phyloP scores from a whole-genome alignment of 2,888 invertebrate genomes.

The Agrotis puta region DNA sequence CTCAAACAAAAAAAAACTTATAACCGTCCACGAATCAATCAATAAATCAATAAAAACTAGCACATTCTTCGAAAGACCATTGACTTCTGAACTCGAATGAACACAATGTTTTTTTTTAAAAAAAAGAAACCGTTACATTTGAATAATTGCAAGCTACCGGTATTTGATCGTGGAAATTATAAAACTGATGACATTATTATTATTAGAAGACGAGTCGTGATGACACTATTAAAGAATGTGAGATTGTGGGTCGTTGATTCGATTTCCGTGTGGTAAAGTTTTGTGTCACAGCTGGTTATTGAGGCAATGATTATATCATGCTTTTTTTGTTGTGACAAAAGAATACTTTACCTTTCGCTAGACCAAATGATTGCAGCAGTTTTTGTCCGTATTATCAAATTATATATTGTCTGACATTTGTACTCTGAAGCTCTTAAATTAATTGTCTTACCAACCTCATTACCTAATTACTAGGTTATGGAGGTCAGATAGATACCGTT shows the following conservation, averaged over 20 bases:
- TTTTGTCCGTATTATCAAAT: neutral
- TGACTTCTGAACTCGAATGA: slow-evolving; percentile 51
- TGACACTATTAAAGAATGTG: slow-evolving; percentile 34
- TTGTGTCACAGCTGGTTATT: slow-evolving; percentile 11
- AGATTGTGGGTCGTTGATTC: slow-evolving; percentile 31
- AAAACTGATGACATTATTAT: slow-evolving; percentile 54
- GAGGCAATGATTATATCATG: slow-evolving; percentile 24
- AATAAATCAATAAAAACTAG: slow-evolving; percentile 47
- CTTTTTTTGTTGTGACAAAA: neutral
- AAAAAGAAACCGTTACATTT: slow-evolving; percentile 54
- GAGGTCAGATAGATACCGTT: too few species aligned
- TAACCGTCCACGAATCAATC: slow-evolving; percentile 4
- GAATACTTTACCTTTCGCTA: neutral
- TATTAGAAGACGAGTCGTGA: slow-evolving; percentile 23
- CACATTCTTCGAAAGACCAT: slow-evolving; percentile 49
- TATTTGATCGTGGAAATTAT: slow-evolving; percentile 36
- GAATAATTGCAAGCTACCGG: slow-evolving; percentile 55
- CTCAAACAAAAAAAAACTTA: slow-evolving; percentile 12
- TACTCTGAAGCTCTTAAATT: too few species aligned
- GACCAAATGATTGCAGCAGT: too few species aligned
- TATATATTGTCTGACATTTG: neutral
- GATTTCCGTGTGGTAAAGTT: slow-evolving; percentile 23
- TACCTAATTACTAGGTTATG: too few species aligned
- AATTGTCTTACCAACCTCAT: too few species aligned
- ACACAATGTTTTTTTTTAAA: slow-evolving; percentile 40